These are phyloP conservation scores for Heliconius cydno DNA, from an alignment of 2,888 invertebrate genomes.

Conservation along the genomic window DNA sequence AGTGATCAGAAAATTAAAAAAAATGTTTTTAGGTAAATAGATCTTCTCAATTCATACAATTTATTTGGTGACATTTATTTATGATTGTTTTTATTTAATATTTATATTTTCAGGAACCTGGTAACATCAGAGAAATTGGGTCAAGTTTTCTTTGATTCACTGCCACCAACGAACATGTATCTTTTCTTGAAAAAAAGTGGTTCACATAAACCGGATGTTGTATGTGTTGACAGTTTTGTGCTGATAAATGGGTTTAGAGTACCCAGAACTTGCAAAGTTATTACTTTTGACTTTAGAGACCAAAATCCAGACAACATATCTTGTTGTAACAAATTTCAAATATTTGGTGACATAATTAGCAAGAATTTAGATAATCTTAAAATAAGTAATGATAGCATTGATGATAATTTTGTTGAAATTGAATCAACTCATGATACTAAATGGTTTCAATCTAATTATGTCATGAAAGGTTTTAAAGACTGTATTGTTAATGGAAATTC, in stretches of 20 bases:
- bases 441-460: slow-evolving; percentile 83
- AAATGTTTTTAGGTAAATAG: slow-evolving; percentile 69
- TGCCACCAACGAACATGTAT: slow-evolving; percentile 78
- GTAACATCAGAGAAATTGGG: slow-evolving; percentile 75
- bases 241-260: slow-evolving; percentile 67
- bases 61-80: background rate
- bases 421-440: slow-evolving; percentile 64
- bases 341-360: slow-evolving; percentile 70
- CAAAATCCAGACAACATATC: slow-evolving; percentile 57
- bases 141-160: slow-evolving; percentile 67
- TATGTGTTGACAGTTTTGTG: slow-evolving; percentile 68
- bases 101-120: slow-evolving; percentile 63
- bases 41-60: background rate
- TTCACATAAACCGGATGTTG: slow-evolving; percentile 53
- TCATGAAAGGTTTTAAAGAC: slow-evolving; percentile 84
- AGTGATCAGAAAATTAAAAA: slow-evolving; percentile 72
- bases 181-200: slow-evolving; percentile 75
- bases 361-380: slow-evolving; percentile 54
- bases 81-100: background rate
- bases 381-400: slow-evolving; percentile 48
- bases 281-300: slow-evolving; percentile 68
- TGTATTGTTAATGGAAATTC: slow-evolving; percentile 81
- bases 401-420: slow-evolving; percentile 63
- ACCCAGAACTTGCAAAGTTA: slow-evolving; percentile 67
- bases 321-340: slow-evolving; percentile 72